phyloP scores from a whole-genome alignment of 2,888 invertebrate genomes.

The Scaptomyza cyrtandrae region DNA sequence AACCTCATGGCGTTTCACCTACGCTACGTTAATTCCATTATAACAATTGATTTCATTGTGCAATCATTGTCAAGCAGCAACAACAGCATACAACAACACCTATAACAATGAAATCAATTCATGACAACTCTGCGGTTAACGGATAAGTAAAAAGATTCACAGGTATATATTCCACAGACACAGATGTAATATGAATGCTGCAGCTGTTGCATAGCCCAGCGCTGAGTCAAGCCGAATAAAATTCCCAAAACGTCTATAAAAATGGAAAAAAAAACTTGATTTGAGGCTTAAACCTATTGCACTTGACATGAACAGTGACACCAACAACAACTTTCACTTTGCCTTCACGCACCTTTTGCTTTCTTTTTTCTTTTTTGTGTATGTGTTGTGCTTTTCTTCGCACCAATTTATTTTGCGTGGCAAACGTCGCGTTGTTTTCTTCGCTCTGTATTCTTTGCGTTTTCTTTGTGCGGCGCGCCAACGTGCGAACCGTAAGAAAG shows the following conservation, averaged over 20 bases:
- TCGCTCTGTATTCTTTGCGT: conserved; percentile 25
- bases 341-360: conserved; percentile 50
- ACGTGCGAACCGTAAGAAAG: conserved; percentile 66
- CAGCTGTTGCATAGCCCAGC: conserved; percentile 40
- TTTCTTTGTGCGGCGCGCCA: conserved; percentile 30
- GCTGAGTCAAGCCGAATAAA: conserved; percentile 56
- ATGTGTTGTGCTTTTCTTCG: conserved; percentile 36
- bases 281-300: conserved; percentile 31
- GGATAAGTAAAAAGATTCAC: conserved; percentile 51
- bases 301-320: conserved; percentile 26
- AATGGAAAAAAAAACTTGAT: conserved; percentile 33
- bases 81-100: conserved; percentile 26
- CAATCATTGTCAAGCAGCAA: conserved; percentile 73
- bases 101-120: conserved; percentile 54
- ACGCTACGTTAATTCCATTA: conserved; percentile 75
- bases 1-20: conserved; percentile 49
- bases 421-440: conserved; percentile 44
- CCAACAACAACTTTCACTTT: conserved; percentile 60
- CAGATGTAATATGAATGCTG: conserved; percentile 2
- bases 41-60: conserved; percentile 79
- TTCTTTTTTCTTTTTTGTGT: conserved; percentile 31
- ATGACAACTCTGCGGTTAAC: conserved; percentile 52
- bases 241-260: conserved; percentile 34
- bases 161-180: conserved; percentile 62
- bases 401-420: conserved; percentile 73